Percentiles rank a stretch among this genome's conserved stretches.
These are phyloP conservation scores for Nephrotoma flavescens DNA, from an alignment of 2,888 invertebrate species.

Conservation along the genomic window DNA sequence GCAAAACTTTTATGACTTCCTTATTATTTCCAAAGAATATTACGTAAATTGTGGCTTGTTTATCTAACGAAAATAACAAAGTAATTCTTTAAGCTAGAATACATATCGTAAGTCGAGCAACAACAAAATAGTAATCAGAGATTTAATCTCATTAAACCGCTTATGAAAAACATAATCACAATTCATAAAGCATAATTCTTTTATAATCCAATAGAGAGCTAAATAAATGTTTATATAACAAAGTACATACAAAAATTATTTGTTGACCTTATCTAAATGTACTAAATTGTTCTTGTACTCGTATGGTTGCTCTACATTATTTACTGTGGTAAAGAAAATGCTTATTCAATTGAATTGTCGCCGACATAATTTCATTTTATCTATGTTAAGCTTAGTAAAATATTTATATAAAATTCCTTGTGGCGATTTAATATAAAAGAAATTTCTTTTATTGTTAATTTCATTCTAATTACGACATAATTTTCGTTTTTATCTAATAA, in stretches of 20 bases:
- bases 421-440: background rate
- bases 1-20: background rate
- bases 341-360: background rate
- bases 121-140: background rate
- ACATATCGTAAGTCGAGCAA: background rate
- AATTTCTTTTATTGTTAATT: background rate
- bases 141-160: background rate
- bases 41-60: background rate
- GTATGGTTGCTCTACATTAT: background rate
- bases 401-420: background rate
- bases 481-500: background rate
- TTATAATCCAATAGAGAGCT: background rate
- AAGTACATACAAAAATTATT: background rate
- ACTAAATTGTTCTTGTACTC: background rate
- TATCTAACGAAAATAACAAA: background rate
- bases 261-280: background rate
- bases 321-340: background rate
- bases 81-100: background rate
- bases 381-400: background rate
- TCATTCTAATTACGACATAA: background rate
- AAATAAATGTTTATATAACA: background rate
- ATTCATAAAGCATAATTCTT: background rate
- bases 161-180: background rate
- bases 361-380: background rate
- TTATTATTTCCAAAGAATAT: background rate